Evolutionary conservation across 2,113 vertebrate genomes (phyloP).

Genomic region (Zingel zingel): DNA sequence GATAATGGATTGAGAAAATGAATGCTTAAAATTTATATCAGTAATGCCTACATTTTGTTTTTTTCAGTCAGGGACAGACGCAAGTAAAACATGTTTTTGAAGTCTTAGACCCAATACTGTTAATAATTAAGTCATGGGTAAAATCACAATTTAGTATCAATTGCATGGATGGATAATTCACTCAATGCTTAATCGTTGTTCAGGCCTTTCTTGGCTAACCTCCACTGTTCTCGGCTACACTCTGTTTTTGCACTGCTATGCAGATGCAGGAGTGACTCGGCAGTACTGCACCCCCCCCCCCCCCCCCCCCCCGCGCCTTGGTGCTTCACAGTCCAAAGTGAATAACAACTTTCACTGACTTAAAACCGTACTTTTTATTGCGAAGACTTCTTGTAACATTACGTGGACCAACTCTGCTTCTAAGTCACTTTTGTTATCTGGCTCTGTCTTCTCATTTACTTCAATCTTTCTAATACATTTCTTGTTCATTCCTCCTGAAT

Average conservation of each 20-base stretch:
- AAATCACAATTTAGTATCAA: neutral
- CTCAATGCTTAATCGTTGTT: neutral
- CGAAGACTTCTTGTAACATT: neutral
- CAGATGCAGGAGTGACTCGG: conserved; percentile 64
- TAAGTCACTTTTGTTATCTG: neutral
- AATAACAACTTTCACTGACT: neutral
- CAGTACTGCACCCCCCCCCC: conserved; percentile 33
- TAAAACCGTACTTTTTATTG: neutral
- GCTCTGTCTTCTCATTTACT: neutral
- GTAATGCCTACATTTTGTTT: neutral
- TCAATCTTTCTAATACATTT: neutral
- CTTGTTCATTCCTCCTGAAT: neutral
- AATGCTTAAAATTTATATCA: neutral
- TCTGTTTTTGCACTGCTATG: conserved; percentile 33
- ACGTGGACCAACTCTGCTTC: neutral
- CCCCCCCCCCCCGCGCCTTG: conserved; percentile 17
- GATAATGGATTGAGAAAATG: neutral
- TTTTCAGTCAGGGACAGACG: conserved; percentile 52
- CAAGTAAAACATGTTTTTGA: neutral
- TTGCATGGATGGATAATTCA: conserved; percentile 17
- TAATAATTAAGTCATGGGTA: neutral
- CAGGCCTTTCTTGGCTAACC: conserved; percentile 14
- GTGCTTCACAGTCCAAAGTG: conserved; percentile 9
- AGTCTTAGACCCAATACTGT: neutral
- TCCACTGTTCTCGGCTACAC: neutral